Percentiles rank a stretch among this genome's conserved stretches.
phyloP scores from a whole-genome alignment of 2,797 vertebrate species.

The Myripristis murdjan region DNA sequence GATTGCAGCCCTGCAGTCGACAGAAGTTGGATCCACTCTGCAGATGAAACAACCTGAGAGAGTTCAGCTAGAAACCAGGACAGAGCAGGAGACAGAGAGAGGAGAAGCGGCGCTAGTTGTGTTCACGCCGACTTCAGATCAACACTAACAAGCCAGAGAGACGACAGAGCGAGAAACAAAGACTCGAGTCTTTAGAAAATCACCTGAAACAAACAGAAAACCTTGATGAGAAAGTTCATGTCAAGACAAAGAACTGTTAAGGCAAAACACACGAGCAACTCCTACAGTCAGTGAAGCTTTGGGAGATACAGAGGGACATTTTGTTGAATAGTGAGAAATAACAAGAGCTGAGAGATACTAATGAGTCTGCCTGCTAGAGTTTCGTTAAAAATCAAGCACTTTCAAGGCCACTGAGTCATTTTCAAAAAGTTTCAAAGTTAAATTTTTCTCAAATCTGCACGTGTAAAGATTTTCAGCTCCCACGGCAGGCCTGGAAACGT shows the following conservation, averaged over 20 bases:
- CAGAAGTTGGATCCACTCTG: constrained; percentile 1
- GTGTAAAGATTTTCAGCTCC: too few relatives aligned
- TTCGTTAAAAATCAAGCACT: too few relatives aligned
- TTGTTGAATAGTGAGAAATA: too few relatives aligned
- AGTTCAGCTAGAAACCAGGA: too few relatives aligned
- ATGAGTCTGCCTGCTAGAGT: too few relatives aligned
- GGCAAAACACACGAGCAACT: constrained; percentile 12
- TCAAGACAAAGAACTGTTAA: background rate
- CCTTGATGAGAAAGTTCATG: background rate
- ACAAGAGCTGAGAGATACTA: too few relatives aligned
- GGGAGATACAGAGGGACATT: too few relatives aligned
- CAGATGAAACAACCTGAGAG: constrained; percentile 22
- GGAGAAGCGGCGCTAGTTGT: background rate
- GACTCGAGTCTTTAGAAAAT: background rate
- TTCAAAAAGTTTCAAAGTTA: too few relatives aligned
- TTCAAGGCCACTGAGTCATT: too few relatives aligned
- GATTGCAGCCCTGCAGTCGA: constrained; percentile 33
- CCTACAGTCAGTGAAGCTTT: constrained; percentile 19
- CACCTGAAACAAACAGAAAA: constrained; percentile 36
- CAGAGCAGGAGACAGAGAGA: constrained; percentile 3
- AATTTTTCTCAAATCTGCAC: too few relatives aligned
- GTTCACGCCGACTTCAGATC: background rate
- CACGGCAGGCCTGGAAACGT: too few relatives aligned
- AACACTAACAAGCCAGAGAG: background rate
- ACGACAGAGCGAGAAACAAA: background rate